Evolutionary conservation across 2,797 vertebrate genomes (phyloP), one percentile per base, ranked within the genome.

Genomic region (Labroides dimidiatus): DNA sequence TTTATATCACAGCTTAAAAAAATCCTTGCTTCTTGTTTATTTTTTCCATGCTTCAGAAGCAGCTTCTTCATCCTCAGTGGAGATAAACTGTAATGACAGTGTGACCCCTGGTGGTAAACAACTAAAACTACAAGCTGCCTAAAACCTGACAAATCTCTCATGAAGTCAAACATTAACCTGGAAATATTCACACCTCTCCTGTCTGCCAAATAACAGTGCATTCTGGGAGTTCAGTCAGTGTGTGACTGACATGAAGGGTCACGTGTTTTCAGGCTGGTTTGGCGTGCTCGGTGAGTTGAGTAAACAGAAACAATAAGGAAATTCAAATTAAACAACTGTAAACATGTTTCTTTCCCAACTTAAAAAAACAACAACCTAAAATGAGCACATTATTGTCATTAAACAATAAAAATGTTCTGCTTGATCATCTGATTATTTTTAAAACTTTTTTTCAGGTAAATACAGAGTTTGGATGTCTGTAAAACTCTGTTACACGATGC

Each of bases 101-200:
- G n/a, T 77, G 84, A 33, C 84, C 53, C 56, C 85, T 84, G n/a
- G 64, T 86, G 87, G 82, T 45, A 24, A 43, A 23, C 23, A 17
- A 33, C 13, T 1, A 14, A 30, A 74, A 75, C 0, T 44, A 48
- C 76, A 77, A 10, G 21, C 19, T 27, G 33, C n/a, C 5, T 19
- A 14, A 11, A 52, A 6, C 9, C 39, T 21, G 7, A 16, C 16
- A 37, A 61, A 41, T 15, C 10, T 47, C 15, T 42, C 27, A 17
- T 43, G 15, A 21, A 19, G 20, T 15, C 62, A 33, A 14, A 45
- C 8, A 9, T 41, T 23, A 27, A 64, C 52, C 52, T 36, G 14
- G 19, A 36, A n/a, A 45, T 6, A 47, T 6, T 43, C 42, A 4
- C 54, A 23, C 10, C 52, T 20, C 24, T 7, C 6, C 12, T 16